These are phyloP conservation scores for Brachyopa scutellaris DNA, from an alignment of 2,888 invertebrate genomes.

Conservation along the genomic window DNA sequence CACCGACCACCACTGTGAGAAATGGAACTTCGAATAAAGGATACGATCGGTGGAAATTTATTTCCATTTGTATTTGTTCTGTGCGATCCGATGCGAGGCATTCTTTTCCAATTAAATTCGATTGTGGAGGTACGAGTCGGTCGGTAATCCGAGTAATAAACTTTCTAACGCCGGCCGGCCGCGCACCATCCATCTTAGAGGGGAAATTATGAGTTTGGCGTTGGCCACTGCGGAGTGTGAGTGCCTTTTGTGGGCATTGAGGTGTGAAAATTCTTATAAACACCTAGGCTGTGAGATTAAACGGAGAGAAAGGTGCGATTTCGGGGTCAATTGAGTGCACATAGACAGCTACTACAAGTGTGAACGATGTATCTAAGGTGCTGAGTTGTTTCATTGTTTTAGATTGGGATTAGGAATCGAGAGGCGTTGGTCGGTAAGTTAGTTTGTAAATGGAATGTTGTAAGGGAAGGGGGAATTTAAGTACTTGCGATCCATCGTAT, in stretches of 20 bases:
- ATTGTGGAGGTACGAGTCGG: slow-evolving; percentile 43
- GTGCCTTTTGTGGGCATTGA: slow-evolving; percentile 58
- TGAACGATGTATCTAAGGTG: slow-evolving; percentile 6
- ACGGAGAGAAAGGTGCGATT: slow-evolving; percentile 68
- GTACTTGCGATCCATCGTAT: too few species aligned
- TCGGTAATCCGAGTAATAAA: slow-evolving; percentile 55
- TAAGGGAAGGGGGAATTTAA: too few species aligned
- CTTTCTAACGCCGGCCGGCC: slow-evolving; percentile 24
- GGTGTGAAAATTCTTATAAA: slow-evolving; percentile 71
- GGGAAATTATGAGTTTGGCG: slow-evolving; percentile 18
- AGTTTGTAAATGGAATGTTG: too few species aligned
- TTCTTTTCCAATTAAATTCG: slow-evolving; percentile 69
- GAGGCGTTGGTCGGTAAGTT: too few species aligned
- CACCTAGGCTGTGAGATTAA: slow-evolving; percentile 66
- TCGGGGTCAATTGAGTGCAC: slow-evolving; percentile 71
- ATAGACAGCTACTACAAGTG: too few species aligned
- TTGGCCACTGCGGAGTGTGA: slow-evolving; percentile 13
- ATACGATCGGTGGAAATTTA: slow-evolving; percentile 54
- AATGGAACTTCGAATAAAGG: slow-evolving; percentile 19
- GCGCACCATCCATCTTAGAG: too few species aligned
- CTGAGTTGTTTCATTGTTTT: slow-evolving; percentile 38
- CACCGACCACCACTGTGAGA: background rate
- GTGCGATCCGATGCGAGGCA: slow-evolving; percentile 12
- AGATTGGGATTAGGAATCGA: slow-evolving; percentile 18
- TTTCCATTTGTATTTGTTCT: slow-evolving; percentile 67